Base-by-base conservation (phyloP, 2,888 invertebrate genomes). In the Papilio elwesi region DNA sequence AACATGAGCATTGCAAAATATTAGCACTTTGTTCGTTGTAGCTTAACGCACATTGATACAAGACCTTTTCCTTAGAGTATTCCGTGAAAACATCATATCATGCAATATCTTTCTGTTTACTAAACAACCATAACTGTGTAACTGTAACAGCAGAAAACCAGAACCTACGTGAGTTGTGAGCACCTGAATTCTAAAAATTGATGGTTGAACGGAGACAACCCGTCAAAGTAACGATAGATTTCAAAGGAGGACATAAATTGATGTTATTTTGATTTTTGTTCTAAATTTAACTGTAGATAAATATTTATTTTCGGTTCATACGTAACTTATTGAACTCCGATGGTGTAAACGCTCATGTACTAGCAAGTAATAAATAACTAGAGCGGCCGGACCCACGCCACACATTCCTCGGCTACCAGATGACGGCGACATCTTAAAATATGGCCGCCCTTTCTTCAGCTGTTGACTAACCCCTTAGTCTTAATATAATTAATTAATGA, bases 401-500 rank as follows among this genome's bases (percentile, higher is more conserved):
- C 87, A 86, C 91, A 91, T 92, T 90, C 90, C 89, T 87, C 82
- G 78, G 78, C 78, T 83, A 84, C 89, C 90, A 90, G 86, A 90
- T 90, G 91, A 89, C 86, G 90, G 81, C 86, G 86, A 86, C 90
- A 85, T 92, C 92, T 92, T 92, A 91, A 91, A 91, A 92, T 90
- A 90, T 90, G 85, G 90, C 86, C 82, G 82, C 89, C 92, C 91
- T 91, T 90, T 89, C 91, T 90, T 91, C 87, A 88, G 86, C 84
- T 83, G 87, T 84, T 84, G 85, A 87, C 85, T 81, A 79, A 84
- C 85, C 87, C 85, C 78, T 79, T 80, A 81, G 86, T 86, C 86
- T 86, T 86, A 85, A 87, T 87, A 89, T 93, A 93, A 94, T 94
- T 94, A 94, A 94, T 93, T 92, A 92, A 93, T 94, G 93, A 93